Percentiles rank a stretch among this genome's conserved stretches.
These are phyloP conservation scores for Bubalus kerabau DNA, from an alignment of 2,113 vertebrate genomes.

Conservation along the genomic window DNA sequence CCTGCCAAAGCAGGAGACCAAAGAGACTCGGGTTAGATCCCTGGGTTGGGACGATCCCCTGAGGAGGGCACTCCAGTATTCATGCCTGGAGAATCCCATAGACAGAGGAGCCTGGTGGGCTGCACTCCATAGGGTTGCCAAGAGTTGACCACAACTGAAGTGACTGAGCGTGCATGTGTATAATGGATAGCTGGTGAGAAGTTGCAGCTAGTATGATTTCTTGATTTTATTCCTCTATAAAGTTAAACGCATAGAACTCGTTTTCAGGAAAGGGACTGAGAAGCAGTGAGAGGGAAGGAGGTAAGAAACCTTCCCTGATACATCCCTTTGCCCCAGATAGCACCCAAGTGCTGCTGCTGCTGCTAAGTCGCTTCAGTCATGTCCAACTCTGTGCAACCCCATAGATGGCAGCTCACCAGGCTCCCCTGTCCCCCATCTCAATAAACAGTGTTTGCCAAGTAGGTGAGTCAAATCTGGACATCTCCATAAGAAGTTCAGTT, in stretches of 20 bases:
- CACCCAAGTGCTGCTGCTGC: too few species aligned
- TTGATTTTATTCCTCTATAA: background rate
- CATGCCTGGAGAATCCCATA: background rate
- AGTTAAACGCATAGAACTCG: background rate
- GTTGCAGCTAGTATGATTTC: background rate
- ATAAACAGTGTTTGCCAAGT: too few species aligned
- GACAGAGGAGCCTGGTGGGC: background rate
- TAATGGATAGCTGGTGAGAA: background rate
- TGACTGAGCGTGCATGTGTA: background rate
- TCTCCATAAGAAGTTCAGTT: background rate
- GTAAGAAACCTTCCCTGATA: background rate
- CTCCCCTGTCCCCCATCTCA: background rate
- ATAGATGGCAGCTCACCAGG: too few species aligned
- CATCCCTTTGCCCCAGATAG: background rate
- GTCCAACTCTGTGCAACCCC: too few species aligned
- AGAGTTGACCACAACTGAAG: background rate
- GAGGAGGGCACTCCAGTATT: background rate
- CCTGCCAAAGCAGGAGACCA: background rate
- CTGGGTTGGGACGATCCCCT: background rate
- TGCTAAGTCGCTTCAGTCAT: too few species aligned
- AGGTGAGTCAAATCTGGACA: rapidly evolving
- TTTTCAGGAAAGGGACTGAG: background rate
- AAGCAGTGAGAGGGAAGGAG: background rate
- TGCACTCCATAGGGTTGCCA: background rate
- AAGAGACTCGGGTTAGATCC: background rate